Evolutionary conservation across 2,797 vertebrate species (phyloP), one percentile per base, ranked within the genome.

Genomic region (Microctenopoma stevenorrisi): DNA sequence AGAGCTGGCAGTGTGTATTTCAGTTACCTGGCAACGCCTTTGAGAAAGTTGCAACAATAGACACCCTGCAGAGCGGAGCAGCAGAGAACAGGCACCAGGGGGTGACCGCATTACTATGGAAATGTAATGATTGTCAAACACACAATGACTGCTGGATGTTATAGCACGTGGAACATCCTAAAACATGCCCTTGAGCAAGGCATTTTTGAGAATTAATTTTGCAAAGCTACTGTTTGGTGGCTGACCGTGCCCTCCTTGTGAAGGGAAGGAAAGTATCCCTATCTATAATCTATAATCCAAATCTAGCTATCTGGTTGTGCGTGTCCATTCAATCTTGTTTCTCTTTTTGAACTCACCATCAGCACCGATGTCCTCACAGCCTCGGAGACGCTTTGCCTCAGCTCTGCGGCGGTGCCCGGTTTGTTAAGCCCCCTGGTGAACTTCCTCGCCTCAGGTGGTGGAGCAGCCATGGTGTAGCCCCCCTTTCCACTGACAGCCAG

Each of bases 381-480:
- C 94, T 98, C 96, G 1, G 96, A 98, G 58, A 97, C 96, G 92
- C 97, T 98, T 82, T 97, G 97, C 84, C 97, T 93, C 86, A 98
- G 92, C 93, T 97, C 97, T 3, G 97, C 97, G 42, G 96, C 97
- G 62, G 97, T 98, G 70, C 97, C 97, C 1, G 96, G 96, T 82
- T 97, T 98, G 86, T 96, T 95, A 79, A 98, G 94, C 67, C 93
- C 95, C 79, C 96, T 91, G n/a, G 97, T 96, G 74, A 98, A 98
- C 94, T 95, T 98, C 91, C 97, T 94, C 65, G 96, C 94, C 92
- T 97, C 96, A 52, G 93, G 91, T 60, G 93, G 92, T 78, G 89
- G 91, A 85, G 93, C 83, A 88, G 93, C 87, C 90, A 93, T 91
- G 1, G 35, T 43, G 1, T 4, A 28, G 61, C 8, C 58, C 71